Evolutionary conservation across 1,140 invertebrate genomes (phyloP).

Genomic region (Agrypnia vestita): DNA sequence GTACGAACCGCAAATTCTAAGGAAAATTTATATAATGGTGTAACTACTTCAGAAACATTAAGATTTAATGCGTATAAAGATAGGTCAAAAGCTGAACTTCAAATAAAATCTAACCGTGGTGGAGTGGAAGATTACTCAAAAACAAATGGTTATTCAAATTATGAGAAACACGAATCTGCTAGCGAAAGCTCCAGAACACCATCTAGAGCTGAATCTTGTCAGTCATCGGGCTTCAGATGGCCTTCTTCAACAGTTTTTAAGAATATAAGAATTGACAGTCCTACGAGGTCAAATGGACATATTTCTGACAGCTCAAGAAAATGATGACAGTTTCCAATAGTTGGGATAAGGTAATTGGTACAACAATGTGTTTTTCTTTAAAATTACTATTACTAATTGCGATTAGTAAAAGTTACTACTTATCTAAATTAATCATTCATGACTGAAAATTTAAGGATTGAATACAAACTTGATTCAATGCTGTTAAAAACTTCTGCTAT

Average conservation of each 20-base stretch:
- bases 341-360: too few species aligned
- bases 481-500: too few species aligned
- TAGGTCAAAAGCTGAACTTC: slow-evolving; percentile 45
- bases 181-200: slow-evolving; percentile 49
- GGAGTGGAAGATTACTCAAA: slow-evolving; percentile 3
- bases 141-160: slow-evolving; percentile 52
- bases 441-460: too few species aligned
- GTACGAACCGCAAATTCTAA: slow-evolving; percentile 35
- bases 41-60: slow-evolving; percentile 15
- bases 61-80: slow-evolving; percentile 36
- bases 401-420: too few species aligned
- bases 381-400: too few species aligned
- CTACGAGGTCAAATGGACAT: slow-evolving; percentile 52
- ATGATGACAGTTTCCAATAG: neutral
- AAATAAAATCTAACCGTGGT: slow-evolving; percentile 24
- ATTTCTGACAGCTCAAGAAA: slow-evolving; percentile 44
- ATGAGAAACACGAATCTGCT: slow-evolving; percentile 44
- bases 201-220: slow-evolving; percentile 45
- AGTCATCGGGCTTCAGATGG: slow-evolving; percentile 53
- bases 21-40: slow-evolving; percentile 46
- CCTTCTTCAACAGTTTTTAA: slow-evolving; percentile 56
- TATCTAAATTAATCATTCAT: too few species aligned
- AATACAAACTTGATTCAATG: too few species aligned
- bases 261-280: slow-evolving; percentile 56
- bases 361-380: too few species aligned